These are phyloP conservation scores for Agelas oroides DNA, from an alignment of 37 sponge, comb jelly and placozoan genomes.

Conservation along the genomic window DNA sequence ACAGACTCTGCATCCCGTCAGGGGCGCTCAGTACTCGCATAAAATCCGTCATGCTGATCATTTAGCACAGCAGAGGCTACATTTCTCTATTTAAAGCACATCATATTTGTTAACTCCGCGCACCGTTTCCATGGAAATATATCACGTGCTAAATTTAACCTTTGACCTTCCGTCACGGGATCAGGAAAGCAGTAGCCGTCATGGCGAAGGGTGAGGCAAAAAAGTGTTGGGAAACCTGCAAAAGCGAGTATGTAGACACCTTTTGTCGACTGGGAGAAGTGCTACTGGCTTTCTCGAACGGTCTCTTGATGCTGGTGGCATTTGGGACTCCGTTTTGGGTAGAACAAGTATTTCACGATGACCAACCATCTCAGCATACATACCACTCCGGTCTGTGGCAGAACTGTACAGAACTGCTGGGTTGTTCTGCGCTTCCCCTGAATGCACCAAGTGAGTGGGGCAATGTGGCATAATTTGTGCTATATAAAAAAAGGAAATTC, in stretches of 20 bases:
- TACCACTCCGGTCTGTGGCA: conserved; percentile 64
- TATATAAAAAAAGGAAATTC: too few relatives aligned
- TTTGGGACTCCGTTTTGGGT: conserved; percentile 62
- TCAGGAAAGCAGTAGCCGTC: too few relatives aligned
- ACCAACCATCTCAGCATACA: too few relatives aligned
- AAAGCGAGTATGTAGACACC: conserved; percentile 36
- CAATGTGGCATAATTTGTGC: too few relatives aligned
- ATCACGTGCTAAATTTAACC: too few relatives aligned
- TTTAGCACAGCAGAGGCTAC: neutral
- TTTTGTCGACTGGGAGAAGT: conserved; percentile 64
- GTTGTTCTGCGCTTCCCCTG: neutral
- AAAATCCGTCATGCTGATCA: too few relatives aligned
- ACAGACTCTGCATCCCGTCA: neutral
- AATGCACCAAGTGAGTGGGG: conserved; percentile 16
- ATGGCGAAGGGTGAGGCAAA: too few relatives aligned
- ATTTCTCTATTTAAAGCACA: conserved; percentile 15
- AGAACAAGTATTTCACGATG: neutral
- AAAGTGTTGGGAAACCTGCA: conserved; percentile 25
- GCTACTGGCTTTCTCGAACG: conserved; percentile 53
- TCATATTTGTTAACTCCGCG: neutral
- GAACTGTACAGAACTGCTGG: conserved; percentile 29
- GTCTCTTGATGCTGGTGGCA: conserved; percentile 39
- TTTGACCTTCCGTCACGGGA: too few relatives aligned
- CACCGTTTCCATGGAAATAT: too few relatives aligned
- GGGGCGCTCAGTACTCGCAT: neutral